A percentile compares a stretch with the other conserved stretches of the same genome.
Conservation (phyloP, 2,888 invertebrate genomes). For the Bimastos eiseni region DNA sequence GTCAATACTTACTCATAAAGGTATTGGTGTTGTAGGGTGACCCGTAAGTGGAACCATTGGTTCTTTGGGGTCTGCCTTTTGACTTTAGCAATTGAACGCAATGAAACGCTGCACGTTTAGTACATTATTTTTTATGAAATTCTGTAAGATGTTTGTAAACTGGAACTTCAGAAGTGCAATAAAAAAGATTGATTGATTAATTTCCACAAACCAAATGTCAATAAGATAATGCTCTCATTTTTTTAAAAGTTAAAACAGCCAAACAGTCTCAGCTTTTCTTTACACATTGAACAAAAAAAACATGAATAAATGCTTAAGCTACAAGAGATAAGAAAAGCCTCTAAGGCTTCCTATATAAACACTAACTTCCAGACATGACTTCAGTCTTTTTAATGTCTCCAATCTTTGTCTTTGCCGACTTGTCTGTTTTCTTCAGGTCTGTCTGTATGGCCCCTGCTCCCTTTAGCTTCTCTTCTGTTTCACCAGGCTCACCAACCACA, state of each 20-base stretch:
- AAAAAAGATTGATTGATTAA: too few species aligned
- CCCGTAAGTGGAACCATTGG: too few species aligned
- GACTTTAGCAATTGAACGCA: too few species aligned
- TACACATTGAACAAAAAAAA: background rate
- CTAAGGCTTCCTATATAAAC: background rate
- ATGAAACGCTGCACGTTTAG: too few species aligned
- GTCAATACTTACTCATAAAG: too few species aligned
- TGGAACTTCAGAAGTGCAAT: too few species aligned
- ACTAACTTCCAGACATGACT: background rate
- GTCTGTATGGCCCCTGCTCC: background rate
- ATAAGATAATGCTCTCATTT: background rate
- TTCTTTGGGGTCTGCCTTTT: too few species aligned
- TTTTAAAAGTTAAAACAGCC: background rate
- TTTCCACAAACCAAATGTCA: background rate
- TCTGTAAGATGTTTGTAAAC: too few species aligned
- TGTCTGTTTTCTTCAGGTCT: background rate
- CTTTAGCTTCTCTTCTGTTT: background rate
- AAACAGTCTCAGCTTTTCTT: background rate
- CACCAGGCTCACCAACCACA: background rate
- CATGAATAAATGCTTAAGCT: background rate
- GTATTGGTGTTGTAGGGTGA: too few species aligned
- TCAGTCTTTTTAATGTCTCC: background rate
- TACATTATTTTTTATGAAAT: too few species aligned
- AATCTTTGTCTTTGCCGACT: background rate
- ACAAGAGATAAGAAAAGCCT: background rate